Conservation (phyloP, 2,888 invertebrate genomes). For the Drosophila picticornis region DNA sequence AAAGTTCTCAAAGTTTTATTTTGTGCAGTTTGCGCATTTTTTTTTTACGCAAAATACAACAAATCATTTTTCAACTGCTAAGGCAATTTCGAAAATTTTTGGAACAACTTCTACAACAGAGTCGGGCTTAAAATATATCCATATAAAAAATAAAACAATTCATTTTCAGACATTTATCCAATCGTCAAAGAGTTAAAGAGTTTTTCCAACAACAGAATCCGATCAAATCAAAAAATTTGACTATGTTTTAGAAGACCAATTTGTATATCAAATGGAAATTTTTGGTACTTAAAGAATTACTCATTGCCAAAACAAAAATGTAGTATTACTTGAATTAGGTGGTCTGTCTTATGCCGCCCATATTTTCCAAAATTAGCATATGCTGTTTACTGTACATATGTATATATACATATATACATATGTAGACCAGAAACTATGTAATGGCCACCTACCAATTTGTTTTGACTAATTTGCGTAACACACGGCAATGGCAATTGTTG, state of each 20-base stretch:
- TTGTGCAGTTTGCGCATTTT: background rate
- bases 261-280: background rate
- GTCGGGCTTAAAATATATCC: background rate
- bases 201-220: background rate
- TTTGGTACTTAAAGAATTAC: background rate
- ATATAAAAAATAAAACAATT: background rate
- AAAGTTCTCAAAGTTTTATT: background rate
- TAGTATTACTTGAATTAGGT: constrained; percentile 14
- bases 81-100: background rate
- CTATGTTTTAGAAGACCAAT: background rate
- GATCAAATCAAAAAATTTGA: background rate
- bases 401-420: no score
- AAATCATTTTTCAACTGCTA: background rate
- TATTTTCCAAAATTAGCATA: background rate
- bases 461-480: constrained; percentile 68
- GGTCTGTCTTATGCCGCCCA: background rate
- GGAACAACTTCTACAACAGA: background rate
- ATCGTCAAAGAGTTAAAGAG: background rate
- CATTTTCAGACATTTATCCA: background rate
- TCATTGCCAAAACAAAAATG: background rate
- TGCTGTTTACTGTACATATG: background rate
- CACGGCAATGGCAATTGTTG: constrained; percentile 66
- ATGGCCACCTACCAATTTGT: constrained; percentile 75
- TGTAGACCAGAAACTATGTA: constrained; percentile 43
- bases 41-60: background rate